These are phyloP conservation scores for Polyommatus icarus DNA, from an alignment of 2,888 invertebrate genomes.

Conservation along the genomic window DNA sequence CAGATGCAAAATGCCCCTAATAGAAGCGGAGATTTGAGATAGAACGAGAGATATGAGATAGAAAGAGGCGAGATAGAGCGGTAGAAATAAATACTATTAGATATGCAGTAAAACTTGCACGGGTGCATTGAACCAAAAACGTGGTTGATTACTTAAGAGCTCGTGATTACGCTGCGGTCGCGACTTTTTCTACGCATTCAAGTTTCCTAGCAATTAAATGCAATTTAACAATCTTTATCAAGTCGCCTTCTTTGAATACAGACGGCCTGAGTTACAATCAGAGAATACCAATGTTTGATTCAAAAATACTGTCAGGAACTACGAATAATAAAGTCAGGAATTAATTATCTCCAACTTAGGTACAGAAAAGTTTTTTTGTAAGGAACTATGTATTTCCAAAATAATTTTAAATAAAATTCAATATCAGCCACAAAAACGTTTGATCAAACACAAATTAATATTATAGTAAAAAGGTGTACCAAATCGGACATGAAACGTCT, in stretches of 20 bases:
- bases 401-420: not conserved
- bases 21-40: conserved; percentile 56
- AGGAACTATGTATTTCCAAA: not conserved
- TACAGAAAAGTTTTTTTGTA: not conserved
- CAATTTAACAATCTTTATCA: not conserved
- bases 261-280: not conserved
- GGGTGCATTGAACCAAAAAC: conserved; percentile 78
- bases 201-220: conserved; percentile 14
- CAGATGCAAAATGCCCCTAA: conserved; percentile 21
- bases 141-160: conserved; percentile 74
- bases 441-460: not conserved
- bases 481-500: conserved; percentile 35
- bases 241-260: not conserved
- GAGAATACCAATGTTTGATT: not conserved
- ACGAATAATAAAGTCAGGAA: too few relatives aligned
- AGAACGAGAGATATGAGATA: conserved; percentile 55
- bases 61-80: conserved; percentile 54
- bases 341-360: not conserved
- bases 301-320: not conserved
- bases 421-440: not conserved
- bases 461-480: not conserved
- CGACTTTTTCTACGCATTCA: not conserved
- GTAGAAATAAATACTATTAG: conserved; percentile 66
- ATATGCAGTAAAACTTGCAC: conserved; percentile 67
- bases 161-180: conserved; percentile 59